phyloP scores from a whole-genome alignment of 2,797 vertebrate species.

The Enteromius mattozi region DNA sequence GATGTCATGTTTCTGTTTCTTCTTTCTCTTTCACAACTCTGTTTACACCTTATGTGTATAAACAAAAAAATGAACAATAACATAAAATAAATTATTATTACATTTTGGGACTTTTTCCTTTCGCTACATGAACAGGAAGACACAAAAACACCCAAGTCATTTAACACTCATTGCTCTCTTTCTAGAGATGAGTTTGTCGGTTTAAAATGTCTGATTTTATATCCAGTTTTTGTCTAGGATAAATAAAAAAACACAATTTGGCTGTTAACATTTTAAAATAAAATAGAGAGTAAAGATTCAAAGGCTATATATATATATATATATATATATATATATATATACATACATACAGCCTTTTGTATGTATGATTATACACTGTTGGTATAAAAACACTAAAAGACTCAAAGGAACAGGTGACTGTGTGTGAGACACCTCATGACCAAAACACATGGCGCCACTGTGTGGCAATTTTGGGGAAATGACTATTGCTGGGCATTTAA shows the following conservation, averaged over 20 bases:
- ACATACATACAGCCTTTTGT: background rate
- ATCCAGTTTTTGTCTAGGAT: constrained; percentile 1
- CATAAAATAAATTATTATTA: constrained; percentile 20
- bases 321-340: background rate
- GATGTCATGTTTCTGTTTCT: background rate
- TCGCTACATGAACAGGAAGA: background rate
- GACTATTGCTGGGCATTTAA: background rate
- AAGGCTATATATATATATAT: background rate
- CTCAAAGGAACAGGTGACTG: background rate
- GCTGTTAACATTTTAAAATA: background rate
- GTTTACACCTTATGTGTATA: background rate
- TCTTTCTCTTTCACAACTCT: background rate
- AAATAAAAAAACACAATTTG: background rate
- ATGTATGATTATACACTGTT: background rate
- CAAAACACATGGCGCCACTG: constrained; percentile 15
- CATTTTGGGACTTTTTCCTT: background rate
- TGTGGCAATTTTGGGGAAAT: constrained; percentile 21
- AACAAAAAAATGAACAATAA: background rate
- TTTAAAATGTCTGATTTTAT: background rate
- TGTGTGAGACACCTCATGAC: background rate
- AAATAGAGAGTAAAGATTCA: background rate
- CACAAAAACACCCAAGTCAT: background rate
- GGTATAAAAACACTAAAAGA: background rate
- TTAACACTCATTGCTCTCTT: background rate
- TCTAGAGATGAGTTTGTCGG: background rate